These are phyloP conservation scores for Troglohyphantes excavatus DNA, from an alignment of 2,888 invertebrate species.

Conservation along the genomic window DNA sequence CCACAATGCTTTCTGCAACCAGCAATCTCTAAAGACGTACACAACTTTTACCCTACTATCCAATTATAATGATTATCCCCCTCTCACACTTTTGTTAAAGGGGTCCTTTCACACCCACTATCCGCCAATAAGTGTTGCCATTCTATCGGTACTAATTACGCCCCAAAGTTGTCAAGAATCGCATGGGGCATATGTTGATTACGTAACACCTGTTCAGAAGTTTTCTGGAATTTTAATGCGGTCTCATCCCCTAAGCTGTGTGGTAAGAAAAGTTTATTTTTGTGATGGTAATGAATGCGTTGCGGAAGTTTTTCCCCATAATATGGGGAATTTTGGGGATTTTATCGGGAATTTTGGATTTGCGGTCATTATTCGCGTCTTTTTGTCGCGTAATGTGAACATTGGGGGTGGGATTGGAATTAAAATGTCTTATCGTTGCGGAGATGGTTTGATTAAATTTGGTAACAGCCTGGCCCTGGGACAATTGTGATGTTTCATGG, in stretches of 20 bases:
- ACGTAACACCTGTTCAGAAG: slow-evolving; percentile 63
- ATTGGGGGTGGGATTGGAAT: not conserved
- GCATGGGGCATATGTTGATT: slow-evolving; percentile 42
- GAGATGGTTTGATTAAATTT: not conserved
- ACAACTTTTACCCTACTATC: slow-evolving; percentile 38
- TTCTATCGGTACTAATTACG: slow-evolving; percentile 45
- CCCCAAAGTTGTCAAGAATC: slow-evolving; percentile 30
- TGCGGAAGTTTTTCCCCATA: not conserved
- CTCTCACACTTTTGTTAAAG: slow-evolving; percentile 21
- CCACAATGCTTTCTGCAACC: no score
- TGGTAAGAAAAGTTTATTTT: slow-evolving; percentile 12
- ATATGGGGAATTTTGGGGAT: not conserved
- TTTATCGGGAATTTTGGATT: not conserved
- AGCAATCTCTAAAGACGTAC: not conserved
- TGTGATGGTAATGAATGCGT: slow-evolving; percentile 41
- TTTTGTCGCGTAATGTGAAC: not conserved
- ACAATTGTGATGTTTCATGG: no score
- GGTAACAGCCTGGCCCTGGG: not conserved
- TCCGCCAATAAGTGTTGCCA: slow-evolving; percentile 34
- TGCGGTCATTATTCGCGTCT: not conserved
- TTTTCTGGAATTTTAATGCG: slow-evolving; percentile 34
- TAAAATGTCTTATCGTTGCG: not conserved
- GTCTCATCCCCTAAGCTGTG: not conserved
- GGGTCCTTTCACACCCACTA: slow-evolving; percentile 8
- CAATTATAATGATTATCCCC: slow-evolving; percentile 36